Percentiles rank a stretch among this genome's conserved stretches.
phyloP scores from a whole-genome alignment of 2,888 invertebrate species.

The Tetragnatha montana region DNA sequence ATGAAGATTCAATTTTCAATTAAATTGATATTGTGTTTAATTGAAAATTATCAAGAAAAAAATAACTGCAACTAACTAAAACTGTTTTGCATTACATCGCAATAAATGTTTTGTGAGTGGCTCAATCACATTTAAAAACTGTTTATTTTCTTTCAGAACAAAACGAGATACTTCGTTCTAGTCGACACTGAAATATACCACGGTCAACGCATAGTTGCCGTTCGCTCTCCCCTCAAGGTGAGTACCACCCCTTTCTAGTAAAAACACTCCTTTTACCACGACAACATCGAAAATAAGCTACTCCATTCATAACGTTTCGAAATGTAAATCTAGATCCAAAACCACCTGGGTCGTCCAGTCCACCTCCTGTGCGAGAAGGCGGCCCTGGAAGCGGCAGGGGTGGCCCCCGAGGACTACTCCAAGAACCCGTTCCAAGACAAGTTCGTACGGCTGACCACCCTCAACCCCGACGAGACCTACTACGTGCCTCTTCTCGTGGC shows the following conservation, averaged over 20 bases:
- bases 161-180: conserved; percentile 82
- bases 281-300: not conserved
- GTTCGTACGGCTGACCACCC: conserved; percentile 81
- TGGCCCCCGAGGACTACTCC: conserved; percentile 70
- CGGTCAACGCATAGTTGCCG: conserved; percentile 81
- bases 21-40: too few species aligned
- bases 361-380: conserved; percentile 85
- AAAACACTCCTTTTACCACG: not conserved
- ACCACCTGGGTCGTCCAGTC: conserved; percentile 86
- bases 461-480: conserved; percentile 85
- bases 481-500: conserved; percentile 87
- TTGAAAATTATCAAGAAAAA: too few species aligned
- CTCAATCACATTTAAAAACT: not conserved
- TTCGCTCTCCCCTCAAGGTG: conserved; percentile 87
- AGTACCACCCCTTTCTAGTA: conserved; percentile 8
- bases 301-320: not conserved
- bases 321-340: conserved; percentile 82
- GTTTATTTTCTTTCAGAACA: conserved; percentile 76
- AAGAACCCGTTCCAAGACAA: conserved; percentile 86
- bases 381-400: conserved; percentile 81
- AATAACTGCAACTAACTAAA: too few species aligned
- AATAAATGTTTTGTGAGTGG: not conserved
- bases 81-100: too few species aligned
- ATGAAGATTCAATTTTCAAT: too few species aligned
- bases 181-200: conserved; percentile 82